A percentile compares a stretch with the other conserved stretches of the same genome.
These are phyloP conservation scores for Galerucella calmariensis DNA, from an alignment of 2,888 invertebrate species.

Conservation along the genomic window DNA sequence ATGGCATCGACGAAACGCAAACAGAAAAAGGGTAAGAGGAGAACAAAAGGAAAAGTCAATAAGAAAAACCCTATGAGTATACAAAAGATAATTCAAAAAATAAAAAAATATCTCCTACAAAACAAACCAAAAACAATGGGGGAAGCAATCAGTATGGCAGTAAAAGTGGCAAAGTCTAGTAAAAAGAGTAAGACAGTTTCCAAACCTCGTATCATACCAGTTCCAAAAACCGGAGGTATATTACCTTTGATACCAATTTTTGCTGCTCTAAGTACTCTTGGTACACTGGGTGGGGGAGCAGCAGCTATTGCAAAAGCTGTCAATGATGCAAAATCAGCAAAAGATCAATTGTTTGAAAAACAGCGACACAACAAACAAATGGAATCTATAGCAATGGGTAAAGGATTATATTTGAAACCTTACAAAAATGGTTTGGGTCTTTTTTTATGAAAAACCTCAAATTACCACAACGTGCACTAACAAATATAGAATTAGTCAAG, in stretches of 20 bases:
- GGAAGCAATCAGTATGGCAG: not conserved
- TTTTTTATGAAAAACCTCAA: constrained; percentile 4
- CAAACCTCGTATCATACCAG: too few species aligned
- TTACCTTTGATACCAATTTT: not conserved
- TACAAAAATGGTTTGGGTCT: not conserved
- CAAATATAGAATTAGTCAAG: constrained; percentile 12
- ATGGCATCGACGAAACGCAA: too few species aligned
- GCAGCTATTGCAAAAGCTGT: not conserved
- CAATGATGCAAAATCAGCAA: not conserved
- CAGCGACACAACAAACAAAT: not conserved
- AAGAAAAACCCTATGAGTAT: not conserved
- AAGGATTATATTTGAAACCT: constrained; percentile 10
- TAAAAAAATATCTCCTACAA: not conserved
- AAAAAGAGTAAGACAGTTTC: not conserved
- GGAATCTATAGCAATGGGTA: constrained; percentile 14
- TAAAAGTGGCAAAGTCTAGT: not conserved
- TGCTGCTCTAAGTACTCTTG: not conserved
- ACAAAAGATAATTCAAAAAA: not conserved
- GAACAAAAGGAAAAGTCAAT: too few species aligned
- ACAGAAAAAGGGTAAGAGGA: too few species aligned
- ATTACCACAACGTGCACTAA: not conserved
- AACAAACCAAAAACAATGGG: not conserved
- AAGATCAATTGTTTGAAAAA: not conserved
- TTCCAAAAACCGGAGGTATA: not conserved
- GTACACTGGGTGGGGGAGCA: not conserved